A percentile compares a stretch with the other conserved stretches of the same genome.
phyloP scores from a whole-genome alignment of 2,888 invertebrate genomes.

The Oxyscelio sp. region DNA sequence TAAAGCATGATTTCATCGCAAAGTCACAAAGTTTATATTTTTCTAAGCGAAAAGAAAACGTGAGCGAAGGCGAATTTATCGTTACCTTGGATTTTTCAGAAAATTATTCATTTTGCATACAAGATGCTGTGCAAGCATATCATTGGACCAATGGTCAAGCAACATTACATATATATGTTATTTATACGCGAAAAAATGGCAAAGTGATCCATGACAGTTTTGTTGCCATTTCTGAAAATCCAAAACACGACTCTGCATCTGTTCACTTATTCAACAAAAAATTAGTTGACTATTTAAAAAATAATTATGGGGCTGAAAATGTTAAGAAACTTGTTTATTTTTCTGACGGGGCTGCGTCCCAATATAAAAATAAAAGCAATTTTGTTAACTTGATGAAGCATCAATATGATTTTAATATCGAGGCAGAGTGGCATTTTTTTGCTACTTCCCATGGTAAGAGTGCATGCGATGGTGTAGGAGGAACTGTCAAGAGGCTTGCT shows the following conservation, averaged over 20 bases:
- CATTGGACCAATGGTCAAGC: slow-evolving; percentile 17
- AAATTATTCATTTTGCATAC: slow-evolving; percentile 11
- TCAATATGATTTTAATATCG: background rate
- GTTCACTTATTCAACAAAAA: slow-evolving; percentile 29
- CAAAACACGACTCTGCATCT: slow-evolving; percentile 10
- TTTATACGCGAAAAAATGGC: slow-evolving; percentile 11
- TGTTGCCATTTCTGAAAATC: slow-evolving; percentile 8
- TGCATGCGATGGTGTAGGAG: slow-evolving; percentile 3
- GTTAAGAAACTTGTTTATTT: slow-evolving; percentile 29
- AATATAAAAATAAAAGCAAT: too few species aligned
- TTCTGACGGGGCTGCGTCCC: slow-evolving; percentile 25
- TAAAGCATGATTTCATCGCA: too few species aligned
- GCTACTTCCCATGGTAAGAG: slow-evolving; percentile 14
- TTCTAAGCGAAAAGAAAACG: slow-evolving; percentile 4
- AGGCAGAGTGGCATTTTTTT: too few species aligned
- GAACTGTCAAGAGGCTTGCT: background rate
- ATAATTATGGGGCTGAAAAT: slow-evolving; percentile 2
- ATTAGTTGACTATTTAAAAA: slow-evolving; percentile 18
- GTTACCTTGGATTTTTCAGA: slow-evolving; percentile 19
- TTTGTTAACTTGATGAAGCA: slow-evolving; percentile 16
- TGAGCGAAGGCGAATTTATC: slow-evolving; percentile 19
- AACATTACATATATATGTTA: slow-evolving; percentile 16
- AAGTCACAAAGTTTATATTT: too few species aligned
- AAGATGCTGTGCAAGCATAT: slow-evolving; percentile 10
- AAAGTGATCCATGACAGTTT: background rate